Conservation (phyloP, 2,113 vertebrate species). For the Phoenicopterus ruber region DNA sequence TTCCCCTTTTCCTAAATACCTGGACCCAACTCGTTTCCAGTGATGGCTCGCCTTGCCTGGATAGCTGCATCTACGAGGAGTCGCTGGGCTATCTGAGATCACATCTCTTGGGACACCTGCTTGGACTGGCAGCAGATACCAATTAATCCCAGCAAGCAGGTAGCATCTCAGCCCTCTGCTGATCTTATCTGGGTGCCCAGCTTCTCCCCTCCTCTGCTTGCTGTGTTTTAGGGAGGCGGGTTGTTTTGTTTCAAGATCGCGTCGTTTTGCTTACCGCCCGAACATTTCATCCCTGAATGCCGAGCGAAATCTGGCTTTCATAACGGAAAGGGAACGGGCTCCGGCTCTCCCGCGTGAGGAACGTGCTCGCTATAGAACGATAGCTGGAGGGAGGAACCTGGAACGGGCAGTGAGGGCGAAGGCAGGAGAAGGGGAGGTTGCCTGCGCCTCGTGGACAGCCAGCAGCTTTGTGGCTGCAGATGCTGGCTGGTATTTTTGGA, state of each 20-base stretch:
- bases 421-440: neutral
- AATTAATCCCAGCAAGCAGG: neutral
- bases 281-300: neutral
- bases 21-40: neutral
- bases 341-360: neutral
- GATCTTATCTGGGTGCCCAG: neutral
- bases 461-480: neutral
- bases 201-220: neutral
- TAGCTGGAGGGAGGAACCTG: neutral
- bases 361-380: neutral
- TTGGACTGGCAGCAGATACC: neutral
- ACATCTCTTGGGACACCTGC: neutral
- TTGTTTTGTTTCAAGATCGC: neutral
- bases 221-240: neutral
- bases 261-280: neutral
- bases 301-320: neutral
- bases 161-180: neutral
- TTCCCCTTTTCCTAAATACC: neutral
- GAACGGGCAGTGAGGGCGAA: accelerated
- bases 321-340: neutral
- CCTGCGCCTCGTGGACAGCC: accelerated
- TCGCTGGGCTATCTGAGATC: neutral
- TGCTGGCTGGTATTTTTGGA: neutral
- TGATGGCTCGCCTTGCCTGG: neutral
- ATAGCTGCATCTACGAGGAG: neutral